Evolutionary conservation across 2,797 vertebrate genomes (phyloP), one percentile per base, ranked within the genome.

Genomic region (Mormyrops boulengeri): DNA sequence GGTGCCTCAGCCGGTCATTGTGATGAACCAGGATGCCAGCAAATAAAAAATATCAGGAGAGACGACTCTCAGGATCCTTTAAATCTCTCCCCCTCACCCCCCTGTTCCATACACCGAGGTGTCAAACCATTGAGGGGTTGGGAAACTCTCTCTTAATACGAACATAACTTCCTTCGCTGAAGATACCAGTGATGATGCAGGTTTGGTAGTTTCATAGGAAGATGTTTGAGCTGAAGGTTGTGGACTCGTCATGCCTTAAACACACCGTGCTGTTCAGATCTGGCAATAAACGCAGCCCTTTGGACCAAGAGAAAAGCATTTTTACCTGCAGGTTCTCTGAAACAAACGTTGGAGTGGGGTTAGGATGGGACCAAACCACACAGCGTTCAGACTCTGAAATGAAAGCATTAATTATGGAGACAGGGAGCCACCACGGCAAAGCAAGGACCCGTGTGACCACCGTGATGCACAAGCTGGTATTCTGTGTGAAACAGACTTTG

Each of bases 311-410:
- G 73, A 34, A 17, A 66, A 66, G 22, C 55, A 52, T 47, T 60
- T 50, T 80, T 55, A 55, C 50, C 69, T 88, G 80, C 55, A 85
- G 80, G 77, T 90, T 89, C 77, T 91, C 88, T n/a, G 26, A 38
- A 53, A 53, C 7, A 88, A 66, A 41, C 26, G 49, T 88, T 88
- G 30, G 66, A 38, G 73, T 80, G 9, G 38, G 90, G 91, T 89
- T 88, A 66, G 91, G 92, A 89, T 90, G 93, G 92, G 93, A 93
- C 93, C 92, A 93, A 93, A 91, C 4, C 88, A 89, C 89, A 88
- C 89, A 11, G 3, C 4, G 8, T 8, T 87, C 66, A 30, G 73
- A 49, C n/a, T 87, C 60, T 11, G 38, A 22, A 90, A 91, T 88
- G 85, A 73, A 91, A 91, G 91, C 90, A 91, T 91, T 92, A 89